phyloP scores from a whole-genome alignment of 2,797 vertebrate species.

The Erpetoichthys calabaricus region DNA sequence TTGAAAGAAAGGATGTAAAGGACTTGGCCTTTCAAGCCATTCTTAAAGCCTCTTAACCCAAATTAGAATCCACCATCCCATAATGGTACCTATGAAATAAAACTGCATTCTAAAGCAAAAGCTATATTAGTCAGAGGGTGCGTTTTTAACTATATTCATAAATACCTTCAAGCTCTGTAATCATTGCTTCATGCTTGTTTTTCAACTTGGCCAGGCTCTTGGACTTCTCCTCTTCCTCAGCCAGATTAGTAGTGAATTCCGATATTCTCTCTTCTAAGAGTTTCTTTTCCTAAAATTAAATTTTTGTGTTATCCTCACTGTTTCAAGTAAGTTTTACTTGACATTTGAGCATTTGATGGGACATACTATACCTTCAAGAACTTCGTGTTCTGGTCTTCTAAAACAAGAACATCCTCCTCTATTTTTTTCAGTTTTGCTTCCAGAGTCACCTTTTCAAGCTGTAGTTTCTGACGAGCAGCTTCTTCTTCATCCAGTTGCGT shows the following conservation, averaged over 20 bases:
- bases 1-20: not conserved
- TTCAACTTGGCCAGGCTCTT: conserved; percentile 96
- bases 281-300: conserved; percentile 74
- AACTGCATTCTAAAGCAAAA: not conserved
- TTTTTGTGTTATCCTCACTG: not conserved
- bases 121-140: conserved; percentile 24
- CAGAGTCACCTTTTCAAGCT: conserved; percentile 85
- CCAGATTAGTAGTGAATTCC: conserved; percentile 85
- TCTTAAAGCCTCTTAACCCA: no score
- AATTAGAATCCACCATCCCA: no score
- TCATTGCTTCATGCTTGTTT: conserved; percentile 97
- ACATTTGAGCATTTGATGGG: no score
- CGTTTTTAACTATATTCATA: conserved; percentile 17
- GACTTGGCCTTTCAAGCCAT: no score
- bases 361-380: conserved; percentile 61
- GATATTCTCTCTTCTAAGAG: conserved; percentile 81
- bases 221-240: conserved; percentile 94
- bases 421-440: conserved; percentile 91
- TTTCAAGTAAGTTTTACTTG: not conserved
- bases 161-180: conserved; percentile 90
- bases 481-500: conserved; percentile 95
- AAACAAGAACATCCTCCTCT: conserved; percentile 80
- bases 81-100: no score
- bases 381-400: conserved; percentile 90
- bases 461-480: conserved; percentile 83